Evolutionary conservation across 2,797 vertebrate genomes (phyloP), one percentile per base, ranked within the genome.

Genomic region (Eremophila alpestris): DNA sequence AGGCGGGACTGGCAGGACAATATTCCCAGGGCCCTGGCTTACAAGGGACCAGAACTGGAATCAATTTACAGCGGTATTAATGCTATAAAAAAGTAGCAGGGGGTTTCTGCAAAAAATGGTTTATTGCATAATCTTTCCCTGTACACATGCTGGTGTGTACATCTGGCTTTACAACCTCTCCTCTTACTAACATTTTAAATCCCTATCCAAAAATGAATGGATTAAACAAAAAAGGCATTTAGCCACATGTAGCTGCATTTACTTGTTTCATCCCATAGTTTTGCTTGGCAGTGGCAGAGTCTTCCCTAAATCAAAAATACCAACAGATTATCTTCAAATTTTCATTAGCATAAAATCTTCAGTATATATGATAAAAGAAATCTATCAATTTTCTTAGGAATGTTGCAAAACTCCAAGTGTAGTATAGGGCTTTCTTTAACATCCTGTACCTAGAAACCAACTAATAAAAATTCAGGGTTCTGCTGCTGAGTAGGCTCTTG

Each of bases 21-120:
- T 96, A 97, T 97, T 98, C 97, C 98, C 98, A 98, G 97, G 96
- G 97, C 90, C 90, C 96, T 65, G 87, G 77, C 95, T 97, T 95
- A 79, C 94, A 95, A 92, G 94, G 93, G 90, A 90, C 96, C 96
- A 95, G 96, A 97, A 96, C 94, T 95, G 94, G 84, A 95, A 97
- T 97, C 96, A 92, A 97, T 97, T 97, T 98, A 95, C 96, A 97
- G 96, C n/a, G 0, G 93, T 91, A 89, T 97, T 96, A 97, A 94
- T 96, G 86, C 81, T 89, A 59, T 86, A 65, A 95, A 97, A 97
- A 97, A 96, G 94, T 93, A 96, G 81, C 96, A 90, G 83, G 92
- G 87, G 90, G 69, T 46, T 97, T 91, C 89, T 95, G 81, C 46
- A 4, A 80, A 70, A 79, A 93, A 51, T 70, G 21, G 80, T 93